Evolutionary conservation across 2,797 vertebrate species (phyloP), one percentile per base, ranked within the genome.

Genomic region (Melanotaenia trifasciata): DNA sequence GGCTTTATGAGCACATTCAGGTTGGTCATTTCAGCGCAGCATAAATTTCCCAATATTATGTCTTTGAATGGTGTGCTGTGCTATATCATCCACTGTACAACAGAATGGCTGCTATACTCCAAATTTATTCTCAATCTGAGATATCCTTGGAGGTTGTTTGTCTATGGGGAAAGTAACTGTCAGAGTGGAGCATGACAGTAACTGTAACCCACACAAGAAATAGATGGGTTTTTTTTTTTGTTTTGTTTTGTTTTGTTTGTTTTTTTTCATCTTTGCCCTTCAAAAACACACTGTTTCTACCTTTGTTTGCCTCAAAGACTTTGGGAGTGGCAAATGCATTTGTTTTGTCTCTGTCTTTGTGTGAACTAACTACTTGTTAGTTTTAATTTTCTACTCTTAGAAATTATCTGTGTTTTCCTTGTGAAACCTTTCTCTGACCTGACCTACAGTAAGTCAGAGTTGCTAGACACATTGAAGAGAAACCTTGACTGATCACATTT

Each of bases 71-170:
- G 38, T 51, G n/a, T 50, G 5, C 35, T 51, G n/a, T 50, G 5
- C 35, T 64, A 3, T 61, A 69, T 78, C 72, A 81, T 63, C 59
- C 33, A 58, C 38, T 71, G 22, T 63, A 64, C 53, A 33, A 45
- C 32, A 61, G 64, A 86, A 75, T 56, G 51, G 35, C 58, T 68
- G 16, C 18, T 66, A 58, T 80, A 81, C 78, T 53, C 24, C 67
- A 64, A 35, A 84, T 66, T 66, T 68, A 80, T 79, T 68, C 63
- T 62, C 54, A 70, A 58, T 30, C 40, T 3, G 0, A 70, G 33
- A 70, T 76, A 69, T 71, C 81, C 76, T 84, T 84, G 70, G 74
- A 64, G 67, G 69, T 73, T 76, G 70, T 79, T 89, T 83, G 70
- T 78, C 76, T 76, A 72, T 40, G 6, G 51, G 74, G 76, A 81